Conservation (phyloP, 30 jellyfish, hydroid and myxozoan species). For the Pseudorhiza aurosa region DNA sequence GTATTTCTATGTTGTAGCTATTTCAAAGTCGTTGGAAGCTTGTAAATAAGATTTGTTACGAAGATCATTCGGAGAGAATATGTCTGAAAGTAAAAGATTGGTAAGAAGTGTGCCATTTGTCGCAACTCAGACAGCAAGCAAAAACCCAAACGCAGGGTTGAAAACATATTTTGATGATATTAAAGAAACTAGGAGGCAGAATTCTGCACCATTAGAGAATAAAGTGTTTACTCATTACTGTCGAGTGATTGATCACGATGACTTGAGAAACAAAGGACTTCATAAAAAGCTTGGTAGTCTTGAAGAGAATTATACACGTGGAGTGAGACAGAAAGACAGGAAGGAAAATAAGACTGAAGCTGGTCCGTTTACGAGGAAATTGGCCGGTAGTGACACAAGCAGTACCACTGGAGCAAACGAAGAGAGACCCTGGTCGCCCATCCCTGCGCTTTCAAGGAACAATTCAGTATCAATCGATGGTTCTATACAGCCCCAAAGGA, state of each 20-base stretch:
- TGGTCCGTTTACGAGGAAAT: background rate
- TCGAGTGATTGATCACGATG: background rate
- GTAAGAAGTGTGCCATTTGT: background rate
- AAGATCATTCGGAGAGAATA: too few relatives aligned
- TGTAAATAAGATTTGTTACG: too few relatives aligned
- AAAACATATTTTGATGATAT: constrained; percentile 24
- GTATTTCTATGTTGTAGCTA: too few relatives aligned
- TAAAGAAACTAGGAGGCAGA: background rate
- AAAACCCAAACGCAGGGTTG: constrained; percentile 51
- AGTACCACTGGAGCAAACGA: background rate
- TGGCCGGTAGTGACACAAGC: background rate
- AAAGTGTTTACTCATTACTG: background rate
- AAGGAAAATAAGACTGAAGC: too few relatives aligned
- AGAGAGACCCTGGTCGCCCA: constrained; percentile 13
- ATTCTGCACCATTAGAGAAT: constrained; percentile 21
- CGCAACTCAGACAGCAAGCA: constrained; percentile 22
- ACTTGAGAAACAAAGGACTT: background rate
- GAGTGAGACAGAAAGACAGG: background rate
- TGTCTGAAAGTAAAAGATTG: background rate
- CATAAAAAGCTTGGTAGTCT: background rate
- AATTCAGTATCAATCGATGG: background rate
- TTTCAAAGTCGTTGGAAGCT: too few relatives aligned
- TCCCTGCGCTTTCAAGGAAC: background rate
- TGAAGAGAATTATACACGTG: constrained; percentile 16
- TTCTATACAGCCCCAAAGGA: background rate